These are phyloP conservation scores for Trisateles emortualis DNA, from an alignment of 2,888 invertebrate species.

Conservation along the genomic window DNA sequence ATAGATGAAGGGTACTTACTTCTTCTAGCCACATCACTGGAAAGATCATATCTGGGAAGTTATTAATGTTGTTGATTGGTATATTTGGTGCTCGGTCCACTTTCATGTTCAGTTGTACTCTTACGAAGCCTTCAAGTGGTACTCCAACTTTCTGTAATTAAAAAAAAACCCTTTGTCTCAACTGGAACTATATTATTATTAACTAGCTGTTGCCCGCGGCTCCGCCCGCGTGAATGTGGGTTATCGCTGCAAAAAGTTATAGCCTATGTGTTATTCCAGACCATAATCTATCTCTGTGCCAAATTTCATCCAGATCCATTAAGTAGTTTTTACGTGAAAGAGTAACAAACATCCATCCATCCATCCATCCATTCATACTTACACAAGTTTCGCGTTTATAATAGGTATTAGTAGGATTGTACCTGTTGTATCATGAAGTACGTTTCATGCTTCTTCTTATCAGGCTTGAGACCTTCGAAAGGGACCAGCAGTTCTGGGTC, in stretches of 20 bases:
- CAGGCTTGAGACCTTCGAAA: constrained; percentile 91
- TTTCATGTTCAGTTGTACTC: constrained; percentile 93
- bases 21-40: constrained; percentile 97
- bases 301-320: too few relatives aligned
- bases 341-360: too few relatives aligned
- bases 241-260: too few relatives aligned
- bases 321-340: too few relatives aligned
- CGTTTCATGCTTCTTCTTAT: constrained; percentile 90
- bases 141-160: constrained; percentile 92
- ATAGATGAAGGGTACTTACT: constrained; percentile 74
- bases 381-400: background rate
- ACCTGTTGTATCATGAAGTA: constrained; percentile 96
- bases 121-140: constrained; percentile 92
- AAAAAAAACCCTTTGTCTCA: constrained; percentile 11
- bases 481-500: constrained; percentile 89
- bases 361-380: background rate
- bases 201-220: too few relatives aligned
- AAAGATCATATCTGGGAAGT: constrained; percentile 93
- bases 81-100: constrained; percentile 91
- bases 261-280: too few relatives aligned
- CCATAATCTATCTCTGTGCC: too few relatives aligned
- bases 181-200: too few relatives aligned
- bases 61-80: constrained; percentile 87
- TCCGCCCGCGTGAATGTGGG: too few relatives aligned
- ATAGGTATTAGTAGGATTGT: constrained; percentile 56